These are phyloP conservation scores for Boloria euphrosyne DNA, from an alignment of 2,888 invertebrate species.

Conservation along the genomic window DNA sequence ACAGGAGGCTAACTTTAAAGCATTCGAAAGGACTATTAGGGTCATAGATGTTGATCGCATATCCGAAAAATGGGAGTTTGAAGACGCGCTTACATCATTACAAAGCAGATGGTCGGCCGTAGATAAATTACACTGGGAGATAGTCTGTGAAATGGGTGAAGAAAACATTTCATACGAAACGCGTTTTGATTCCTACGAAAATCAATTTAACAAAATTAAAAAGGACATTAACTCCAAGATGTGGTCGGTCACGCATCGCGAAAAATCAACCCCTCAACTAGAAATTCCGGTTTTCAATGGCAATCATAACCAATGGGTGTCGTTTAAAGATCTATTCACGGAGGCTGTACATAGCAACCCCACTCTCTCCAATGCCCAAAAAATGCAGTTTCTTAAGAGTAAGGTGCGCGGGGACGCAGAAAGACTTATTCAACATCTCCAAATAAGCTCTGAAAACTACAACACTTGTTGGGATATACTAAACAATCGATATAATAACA, in stretches of 20 bases:
- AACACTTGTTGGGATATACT: constrained; percentile 40
- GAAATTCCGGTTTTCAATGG: not conserved
- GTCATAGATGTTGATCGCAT: no score
- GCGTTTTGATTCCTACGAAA: no score
- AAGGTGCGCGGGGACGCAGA: constrained; percentile 36
- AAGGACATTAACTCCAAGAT: not conserved
- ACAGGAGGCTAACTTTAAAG: no score
- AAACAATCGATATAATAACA: constrained; percentile 41
- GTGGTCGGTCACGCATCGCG: not conserved
- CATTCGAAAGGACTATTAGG: no score
- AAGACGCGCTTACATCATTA: no score
- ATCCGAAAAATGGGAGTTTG: no score
- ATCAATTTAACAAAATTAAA: not conserved
- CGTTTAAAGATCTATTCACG: constrained; percentile 38
- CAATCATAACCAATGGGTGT: not conserved
- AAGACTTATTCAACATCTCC: constrained; percentile 37
- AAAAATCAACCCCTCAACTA: not conserved
- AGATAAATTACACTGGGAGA: no score
- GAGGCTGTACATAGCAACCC: constrained; percentile 36
- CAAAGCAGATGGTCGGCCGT: no score
- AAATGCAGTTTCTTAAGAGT: constrained; percentile 30
- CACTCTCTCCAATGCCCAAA: constrained; percentile 34
- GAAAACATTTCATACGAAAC: no score
- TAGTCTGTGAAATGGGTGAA: no score
- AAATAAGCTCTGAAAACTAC: constrained; percentile 37